phyloP scores from a whole-genome alignment of 2,888 invertebrate species.

The Chorisops tibialis region DNA sequence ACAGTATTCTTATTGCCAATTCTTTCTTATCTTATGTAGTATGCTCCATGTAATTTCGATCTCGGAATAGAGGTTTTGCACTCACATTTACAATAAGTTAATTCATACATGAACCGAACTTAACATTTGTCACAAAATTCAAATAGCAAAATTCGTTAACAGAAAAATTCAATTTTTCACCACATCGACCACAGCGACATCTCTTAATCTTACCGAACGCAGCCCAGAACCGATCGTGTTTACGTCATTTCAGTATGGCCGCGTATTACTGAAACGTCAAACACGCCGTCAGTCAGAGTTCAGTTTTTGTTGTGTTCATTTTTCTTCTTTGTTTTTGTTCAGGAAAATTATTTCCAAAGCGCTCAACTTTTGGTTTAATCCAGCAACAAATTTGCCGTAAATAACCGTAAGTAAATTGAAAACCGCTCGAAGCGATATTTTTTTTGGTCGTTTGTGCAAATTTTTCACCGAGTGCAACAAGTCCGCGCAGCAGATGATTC shows the following conservation, averaged over 20 bases:
- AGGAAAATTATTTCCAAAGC: neutral
- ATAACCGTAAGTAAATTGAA: no score
- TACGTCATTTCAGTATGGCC: slow-evolving; percentile 20
- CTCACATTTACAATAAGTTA: no score
- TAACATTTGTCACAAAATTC: no score
- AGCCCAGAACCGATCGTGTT: slow-evolving; percentile 7
- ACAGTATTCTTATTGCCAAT: no score
- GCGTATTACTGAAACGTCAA: slow-evolving; percentile 4
- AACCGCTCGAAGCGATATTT: no score
- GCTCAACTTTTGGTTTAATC: neutral
- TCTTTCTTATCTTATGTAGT: no score
- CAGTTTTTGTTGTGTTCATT: neutral
- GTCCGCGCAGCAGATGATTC: slow-evolving; percentile 11
- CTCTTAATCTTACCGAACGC: slow-evolving; percentile 9
- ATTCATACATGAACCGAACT: no score
- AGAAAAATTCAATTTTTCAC: no score
- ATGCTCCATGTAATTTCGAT: no score
- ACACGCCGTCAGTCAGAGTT: neutral
- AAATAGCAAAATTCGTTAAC: no score
- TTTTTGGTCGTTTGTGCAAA: no score
- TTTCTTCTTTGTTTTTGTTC: neutral
- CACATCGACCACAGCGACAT: slow-evolving; percentile 19
- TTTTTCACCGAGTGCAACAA: slow-evolving; percentile 17
- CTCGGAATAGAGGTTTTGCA: no score
- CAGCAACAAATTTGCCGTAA: neutral